phyloP scores from a whole-genome alignment of 2,113 vertebrate genomes.

The Myiopsitta monachus region DNA sequence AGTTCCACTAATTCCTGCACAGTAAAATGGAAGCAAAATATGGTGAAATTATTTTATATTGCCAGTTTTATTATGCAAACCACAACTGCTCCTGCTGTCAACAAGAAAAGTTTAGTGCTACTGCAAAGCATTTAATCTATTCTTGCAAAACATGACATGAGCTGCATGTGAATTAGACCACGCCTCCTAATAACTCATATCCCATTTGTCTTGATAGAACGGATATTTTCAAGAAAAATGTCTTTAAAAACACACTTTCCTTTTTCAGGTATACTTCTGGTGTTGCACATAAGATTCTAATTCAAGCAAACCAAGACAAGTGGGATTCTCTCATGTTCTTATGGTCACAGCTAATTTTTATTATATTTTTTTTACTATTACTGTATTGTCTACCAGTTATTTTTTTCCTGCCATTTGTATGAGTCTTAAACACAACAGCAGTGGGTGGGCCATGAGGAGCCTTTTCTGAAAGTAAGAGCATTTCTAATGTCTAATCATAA shows the following conservation, averaged over 20 bases:
- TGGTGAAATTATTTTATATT: neutral
- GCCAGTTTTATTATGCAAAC: neutral
- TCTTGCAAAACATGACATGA: slow-evolving; percentile 5
- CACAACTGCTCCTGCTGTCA: neutral
- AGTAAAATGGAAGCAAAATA: neutral
- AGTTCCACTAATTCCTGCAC: neutral
- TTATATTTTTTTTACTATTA: neutral
- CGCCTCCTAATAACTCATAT: neutral
- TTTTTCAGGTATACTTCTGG: neutral
- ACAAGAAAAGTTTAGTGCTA: slow-evolving; percentile 11
- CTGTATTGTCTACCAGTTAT: neutral
- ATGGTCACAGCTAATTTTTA: neutral
- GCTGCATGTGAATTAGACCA: neutral
- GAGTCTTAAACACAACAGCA: neutral
- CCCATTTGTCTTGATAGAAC: neutral
- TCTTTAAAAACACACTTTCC: neutral
- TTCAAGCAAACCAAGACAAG: neutral
- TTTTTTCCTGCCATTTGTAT: neutral
- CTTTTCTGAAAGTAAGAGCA: neutral
- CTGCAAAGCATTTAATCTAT: neutral
- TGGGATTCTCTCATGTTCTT: neutral
- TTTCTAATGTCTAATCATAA: neutral
- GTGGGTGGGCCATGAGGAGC: neutral
- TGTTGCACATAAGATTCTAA: neutral
- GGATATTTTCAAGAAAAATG: neutral